A percentile compares a stretch with the other conserved stretches of the same genome.
These are phyloP conservation scores for Synergus umbraculus DNA, from an alignment of 2,888 invertebrate genomes.

Conservation along the genomic window DNA sequence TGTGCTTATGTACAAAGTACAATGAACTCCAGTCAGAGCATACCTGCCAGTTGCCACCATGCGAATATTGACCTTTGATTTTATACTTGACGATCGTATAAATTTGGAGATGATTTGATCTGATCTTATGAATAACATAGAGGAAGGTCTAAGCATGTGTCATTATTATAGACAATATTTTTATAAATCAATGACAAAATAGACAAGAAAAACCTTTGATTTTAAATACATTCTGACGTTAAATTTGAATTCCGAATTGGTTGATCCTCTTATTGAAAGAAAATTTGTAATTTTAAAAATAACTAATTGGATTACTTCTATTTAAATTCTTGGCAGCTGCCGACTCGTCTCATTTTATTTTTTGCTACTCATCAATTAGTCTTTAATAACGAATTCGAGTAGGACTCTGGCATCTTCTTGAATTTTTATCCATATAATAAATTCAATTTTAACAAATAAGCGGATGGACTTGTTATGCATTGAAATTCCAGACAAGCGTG, in stretches of 20 bases:
- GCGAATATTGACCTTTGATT: conserved; percentile 66
- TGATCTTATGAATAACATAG: neutral
- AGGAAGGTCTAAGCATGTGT: neutral
- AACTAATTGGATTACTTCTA: neutral
- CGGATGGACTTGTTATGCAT: conserved; percentile 38
- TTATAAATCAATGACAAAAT: no score
- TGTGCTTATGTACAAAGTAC: conserved; percentile 59
- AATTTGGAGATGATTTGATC: conserved; percentile 28
- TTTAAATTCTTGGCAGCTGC: neutral
- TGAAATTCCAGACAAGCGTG: conserved; percentile 41
- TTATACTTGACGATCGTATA: conserved; percentile 22
- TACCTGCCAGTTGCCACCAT: conserved; percentile 63
- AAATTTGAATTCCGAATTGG: neutral
- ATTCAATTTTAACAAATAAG: conserved; percentile 39
- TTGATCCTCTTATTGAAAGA: neutral
- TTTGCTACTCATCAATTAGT: neutral
- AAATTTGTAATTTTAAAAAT: neutral
- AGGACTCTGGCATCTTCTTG: neutral
- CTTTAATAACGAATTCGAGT: conserved; percentile 1
- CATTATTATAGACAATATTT: no score
- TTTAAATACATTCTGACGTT: neutral
- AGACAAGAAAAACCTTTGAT: neutral
- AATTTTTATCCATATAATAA: conserved; percentile 4
- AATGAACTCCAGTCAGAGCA: conserved; percentile 62
- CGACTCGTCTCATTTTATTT: neutral